These are phyloP conservation scores for Tortrix viridana DNA, from an alignment of 2,888 invertebrate species.

Conservation along the genomic window DNA sequence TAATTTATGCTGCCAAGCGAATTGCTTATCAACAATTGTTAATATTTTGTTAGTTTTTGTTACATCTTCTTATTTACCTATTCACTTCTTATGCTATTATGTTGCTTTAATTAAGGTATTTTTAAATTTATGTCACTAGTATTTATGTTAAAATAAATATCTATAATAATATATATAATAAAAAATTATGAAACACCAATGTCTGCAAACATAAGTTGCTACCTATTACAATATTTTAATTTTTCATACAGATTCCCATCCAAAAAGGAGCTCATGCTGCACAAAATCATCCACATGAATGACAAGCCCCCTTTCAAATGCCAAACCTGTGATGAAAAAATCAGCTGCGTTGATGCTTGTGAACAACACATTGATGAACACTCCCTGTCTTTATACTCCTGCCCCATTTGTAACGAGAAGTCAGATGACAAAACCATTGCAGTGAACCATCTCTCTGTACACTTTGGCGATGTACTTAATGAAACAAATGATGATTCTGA, in stretches of 20 bases:
- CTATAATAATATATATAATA: too few relatives aligned
- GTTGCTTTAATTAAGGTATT: too few relatives aligned
- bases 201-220: too few relatives aligned
- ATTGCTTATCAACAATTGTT: too few relatives aligned
- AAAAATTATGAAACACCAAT: too few relatives aligned
- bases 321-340: conserved; percentile 56
- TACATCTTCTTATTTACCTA: too few relatives aligned
- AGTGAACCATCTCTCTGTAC: conserved; percentile 61
- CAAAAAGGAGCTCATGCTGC: conserved; percentile 65
- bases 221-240: neutral
- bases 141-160: too few relatives aligned
- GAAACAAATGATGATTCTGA: conserved; percentile 44
- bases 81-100: too few relatives aligned
- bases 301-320: conserved; percentile 66
- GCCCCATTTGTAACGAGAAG: conserved; percentile 67
- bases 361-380: conserved; percentile 69
- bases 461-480: conserved; percentile 60
- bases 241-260: conserved; percentile 61
- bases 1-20: too few relatives aligned
- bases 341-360: conserved; percentile 61
- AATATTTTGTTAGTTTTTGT: too few relatives aligned
- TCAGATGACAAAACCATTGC: conserved; percentile 56
- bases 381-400: conserved; percentile 59
- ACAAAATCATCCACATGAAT: conserved; percentile 64
- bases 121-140: too few relatives aligned